Evolutionary conservation across 2,113 vertebrate species (phyloP).

Genomic region (Delphinus delphis): DNA sequence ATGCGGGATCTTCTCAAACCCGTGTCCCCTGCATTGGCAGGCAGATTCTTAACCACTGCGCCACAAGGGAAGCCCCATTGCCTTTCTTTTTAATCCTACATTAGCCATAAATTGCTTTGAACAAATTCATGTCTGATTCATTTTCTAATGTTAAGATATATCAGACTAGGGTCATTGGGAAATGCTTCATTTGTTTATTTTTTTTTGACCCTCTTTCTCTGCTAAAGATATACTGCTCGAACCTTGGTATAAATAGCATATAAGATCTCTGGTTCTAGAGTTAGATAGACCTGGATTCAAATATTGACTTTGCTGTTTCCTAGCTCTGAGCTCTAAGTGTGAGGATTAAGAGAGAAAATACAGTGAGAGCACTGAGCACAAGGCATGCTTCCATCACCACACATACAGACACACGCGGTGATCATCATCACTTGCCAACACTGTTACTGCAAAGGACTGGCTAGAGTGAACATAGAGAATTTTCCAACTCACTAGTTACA

Average conservation of each 20-base stretch:
- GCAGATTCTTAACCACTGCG: too few relatives aligned
- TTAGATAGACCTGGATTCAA: neutral
- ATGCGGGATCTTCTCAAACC: too few relatives aligned
- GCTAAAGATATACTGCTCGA: neutral
- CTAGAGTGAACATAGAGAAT: neutral
- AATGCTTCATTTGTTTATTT: neutral
- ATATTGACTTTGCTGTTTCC: neutral
- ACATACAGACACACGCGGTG: neutral
- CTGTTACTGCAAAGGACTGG: neutral
- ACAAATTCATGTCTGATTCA: neutral
- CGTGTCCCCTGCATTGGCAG: too few relatives aligned
- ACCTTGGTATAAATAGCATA: neutral
- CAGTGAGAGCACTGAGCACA: neutral
- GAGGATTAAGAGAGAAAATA: neutral
- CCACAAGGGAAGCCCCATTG: neutral
- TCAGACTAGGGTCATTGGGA: neutral
- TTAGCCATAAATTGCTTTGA: neutral
- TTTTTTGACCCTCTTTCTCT: neutral
- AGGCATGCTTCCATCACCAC: neutral
- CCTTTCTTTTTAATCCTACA: neutral
- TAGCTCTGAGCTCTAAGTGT: neutral
- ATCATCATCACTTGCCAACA: neutral
- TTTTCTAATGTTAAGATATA: constrained; percentile 2
- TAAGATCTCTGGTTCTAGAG: neutral
- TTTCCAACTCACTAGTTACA: neutral